Evolutionary conservation across 2,113 vertebrate species (phyloP).

Genomic region (Turdus rufiventris): DNA sequence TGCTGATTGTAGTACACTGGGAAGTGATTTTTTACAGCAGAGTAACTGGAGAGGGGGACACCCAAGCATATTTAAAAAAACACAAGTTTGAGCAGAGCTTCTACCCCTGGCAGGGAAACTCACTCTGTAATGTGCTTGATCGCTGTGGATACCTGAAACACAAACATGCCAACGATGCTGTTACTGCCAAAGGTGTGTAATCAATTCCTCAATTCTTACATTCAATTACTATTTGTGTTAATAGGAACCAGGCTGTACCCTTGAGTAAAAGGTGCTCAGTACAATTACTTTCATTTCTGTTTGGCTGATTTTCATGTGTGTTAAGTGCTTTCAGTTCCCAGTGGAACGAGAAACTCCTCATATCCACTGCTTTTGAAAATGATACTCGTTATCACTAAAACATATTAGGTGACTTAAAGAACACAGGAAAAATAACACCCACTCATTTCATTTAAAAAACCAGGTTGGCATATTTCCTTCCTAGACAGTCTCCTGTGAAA

Average conservation of each 20-base stretch:
- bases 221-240: conserved; percentile 5
- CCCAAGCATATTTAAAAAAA: not conserved
- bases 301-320: not conserved
- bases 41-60: not conserved
- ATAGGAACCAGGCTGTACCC: not conserved
- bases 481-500: not conserved
- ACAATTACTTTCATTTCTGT: conserved; percentile 22
- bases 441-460: not conserved
- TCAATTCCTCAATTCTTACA: not conserved
- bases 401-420: not conserved
- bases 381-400: not conserved
- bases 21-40: not conserved
- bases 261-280: conserved; percentile 22
- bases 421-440: not conserved
- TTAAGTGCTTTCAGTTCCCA: not conserved
- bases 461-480: not conserved
- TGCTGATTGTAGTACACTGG: not conserved
- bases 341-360: not conserved
- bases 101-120: not conserved
- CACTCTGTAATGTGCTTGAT: accelerated
- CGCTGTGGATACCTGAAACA: not conserved
- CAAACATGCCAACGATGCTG: not conserved
- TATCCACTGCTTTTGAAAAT: not conserved
- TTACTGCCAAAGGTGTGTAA: not conserved
- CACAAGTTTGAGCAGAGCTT: not conserved